Conservation (phyloP, 2,113 vertebrate species). For the Podarcis cretensis region DNA sequence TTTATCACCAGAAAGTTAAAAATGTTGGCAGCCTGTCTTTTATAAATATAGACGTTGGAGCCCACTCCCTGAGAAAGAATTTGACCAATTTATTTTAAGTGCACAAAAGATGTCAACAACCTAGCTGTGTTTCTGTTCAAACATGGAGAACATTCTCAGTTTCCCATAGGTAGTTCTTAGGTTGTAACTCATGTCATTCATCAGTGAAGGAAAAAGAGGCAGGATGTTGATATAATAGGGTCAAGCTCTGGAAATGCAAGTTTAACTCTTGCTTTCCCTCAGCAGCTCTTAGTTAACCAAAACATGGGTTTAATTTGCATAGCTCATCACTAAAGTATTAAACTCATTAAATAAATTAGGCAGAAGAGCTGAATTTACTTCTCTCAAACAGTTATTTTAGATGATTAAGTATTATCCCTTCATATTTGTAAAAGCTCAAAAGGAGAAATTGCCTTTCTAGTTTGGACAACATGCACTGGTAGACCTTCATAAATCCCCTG, state of each 20-base stretch:
- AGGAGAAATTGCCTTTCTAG: slow-evolving; percentile 74
- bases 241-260: slow-evolving; percentile 67
- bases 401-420: slow-evolving; percentile 81
- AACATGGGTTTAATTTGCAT: slow-evolving; percentile 74
- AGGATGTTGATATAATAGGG: slow-evolving; percentile 66
- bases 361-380: slow-evolving; percentile 78
- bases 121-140: slow-evolving; percentile 75
- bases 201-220: slow-evolving; percentile 62
- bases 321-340: slow-evolving; percentile 74
- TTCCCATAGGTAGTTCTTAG: slow-evolving; percentile 71
- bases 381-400: slow-evolving; percentile 80
- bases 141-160: slow-evolving; percentile 75
- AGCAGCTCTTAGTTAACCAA: slow-evolving; percentile 68
- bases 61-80: slow-evolving; percentile 77
- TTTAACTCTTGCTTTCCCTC: slow-evolving; percentile 65
- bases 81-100: slow-evolving; percentile 66
- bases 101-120: slow-evolving; percentile 67
- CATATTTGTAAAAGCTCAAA: slow-evolving; percentile 74
- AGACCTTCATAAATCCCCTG: background rate
- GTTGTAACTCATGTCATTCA: slow-evolving; percentile 67
- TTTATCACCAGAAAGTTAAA: slow-evolving; percentile 63
- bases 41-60: slow-evolving; percentile 58
- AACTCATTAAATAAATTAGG: slow-evolving; percentile 80
- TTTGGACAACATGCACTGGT: background rate
- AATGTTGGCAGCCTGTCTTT: slow-evolving; percentile 64